Base-by-base conservation (phyloP, 2,113 vertebrate genomes). In the Fukomys damarensis region DNA sequence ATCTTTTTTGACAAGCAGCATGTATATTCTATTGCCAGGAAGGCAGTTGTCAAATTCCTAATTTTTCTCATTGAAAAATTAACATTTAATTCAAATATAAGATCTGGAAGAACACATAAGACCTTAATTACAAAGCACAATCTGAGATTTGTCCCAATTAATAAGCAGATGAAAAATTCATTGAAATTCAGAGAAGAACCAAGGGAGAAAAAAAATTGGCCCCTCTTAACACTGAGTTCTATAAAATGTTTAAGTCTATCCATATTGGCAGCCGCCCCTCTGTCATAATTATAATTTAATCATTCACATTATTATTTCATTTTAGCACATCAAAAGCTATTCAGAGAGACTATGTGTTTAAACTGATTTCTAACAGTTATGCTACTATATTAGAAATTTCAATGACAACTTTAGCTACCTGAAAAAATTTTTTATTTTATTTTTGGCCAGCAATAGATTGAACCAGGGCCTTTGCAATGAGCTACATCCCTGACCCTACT, bases 161-260 rank as follows among this genome's bases (percentile, higher is more conserved):
- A 97, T 97, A 97, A 91, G 90, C 76, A 97, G 97, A 96, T 97
- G 92, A 97, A 97, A 97, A 97, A 95, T 96, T 95, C 96, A 98
- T 90, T 95, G 96, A 89, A 91, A 97, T 94, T 96, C 97, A 83
- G 93, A 96, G 89, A 81, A 94, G 74, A 96, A 95, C 49, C 35
- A 49, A 93, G 32, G 66, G 72, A 54, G 35, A 3, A 41, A 43
- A 65, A 59, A 90, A 89, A 59, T 80, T 93, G 77, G 82, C 93
- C 85, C 79, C 41, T 61, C 72, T 96, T 86, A 93, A 61, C 87
- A 88, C 19, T 7, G 81, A 82, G 59, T 79, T 88, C 95, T 95
- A 24, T 77, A 89, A 96, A 97, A 92, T 97, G 96, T 87, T 84
- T 94, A 96, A 89, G 76, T 95, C 80, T 90, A 49, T 88, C 83